A percentile compares a stretch with the other conserved stretches of the same genome.
These are phyloP conservation scores for Sinocyclocheilus rhinocerous DNA, from an alignment of 2,113 vertebrate genomes.

Conservation along the genomic window DNA sequence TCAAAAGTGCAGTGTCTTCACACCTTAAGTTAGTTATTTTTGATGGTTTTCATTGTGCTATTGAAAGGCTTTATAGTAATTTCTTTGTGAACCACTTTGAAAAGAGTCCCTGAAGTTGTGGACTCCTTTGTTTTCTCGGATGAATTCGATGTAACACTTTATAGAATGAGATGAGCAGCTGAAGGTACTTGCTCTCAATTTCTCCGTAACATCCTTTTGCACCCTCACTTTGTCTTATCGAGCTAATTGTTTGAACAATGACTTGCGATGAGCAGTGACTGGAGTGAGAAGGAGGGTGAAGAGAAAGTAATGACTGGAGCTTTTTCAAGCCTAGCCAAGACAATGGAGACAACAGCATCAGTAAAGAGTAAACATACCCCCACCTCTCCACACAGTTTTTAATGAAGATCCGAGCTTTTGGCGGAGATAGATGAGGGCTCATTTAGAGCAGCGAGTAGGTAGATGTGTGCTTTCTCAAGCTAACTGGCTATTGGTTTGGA, in stretches of 20 bases:
- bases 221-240: constrained; percentile 39
- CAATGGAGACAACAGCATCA: constrained; percentile 71
- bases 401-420: constrained; percentile 76
- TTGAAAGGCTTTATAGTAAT: constrained; percentile 14
- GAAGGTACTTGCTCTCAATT: constrained; percentile 23
- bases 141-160: constrained; percentile 7
- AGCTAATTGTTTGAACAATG: constrained; percentile 66
- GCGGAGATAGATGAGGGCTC: constrained; percentile 72
- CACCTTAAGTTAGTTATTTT: neutral
- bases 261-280: constrained; percentile 65
- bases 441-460: constrained; percentile 63
- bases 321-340: constrained; percentile 61
- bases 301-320: constrained; percentile 68
- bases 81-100: constrained; percentile 18
- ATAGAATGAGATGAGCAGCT: constrained; percentile 26
- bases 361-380: constrained; percentile 70
- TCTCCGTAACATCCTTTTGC: constrained; percentile 38
- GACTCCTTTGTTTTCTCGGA: constrained; percentile 22
- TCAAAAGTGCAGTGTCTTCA: constrained; percentile 6
- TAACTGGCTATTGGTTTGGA: constrained; percentile 69
- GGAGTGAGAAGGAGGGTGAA: constrained; percentile 53
- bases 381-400: constrained; percentile 68
- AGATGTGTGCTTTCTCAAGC: constrained; percentile 73
- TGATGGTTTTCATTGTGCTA: neutral
- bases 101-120: neutral